Evolutionary conservation across 2,888 invertebrate genomes (phyloP).

Genomic region (Sipha maydis): DNA sequence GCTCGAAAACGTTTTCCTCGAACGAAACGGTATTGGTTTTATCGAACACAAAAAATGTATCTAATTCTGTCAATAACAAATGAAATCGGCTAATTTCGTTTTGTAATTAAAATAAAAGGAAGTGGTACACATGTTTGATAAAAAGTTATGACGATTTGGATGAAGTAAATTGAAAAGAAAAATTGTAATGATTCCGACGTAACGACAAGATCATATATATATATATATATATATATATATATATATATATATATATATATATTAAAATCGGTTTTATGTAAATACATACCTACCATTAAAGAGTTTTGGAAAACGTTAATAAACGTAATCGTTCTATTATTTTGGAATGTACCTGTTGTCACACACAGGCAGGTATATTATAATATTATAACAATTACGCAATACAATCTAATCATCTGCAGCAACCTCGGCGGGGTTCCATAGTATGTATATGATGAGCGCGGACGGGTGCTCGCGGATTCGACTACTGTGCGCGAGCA

Average conservation of each 20-base stretch:
- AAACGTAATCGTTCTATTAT: not conserved
- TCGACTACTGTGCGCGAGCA: not conserved
- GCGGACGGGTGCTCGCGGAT: not conserved
- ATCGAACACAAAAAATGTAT: not conserved
- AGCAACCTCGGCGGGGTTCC: not conserved
- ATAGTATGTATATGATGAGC: not conserved
- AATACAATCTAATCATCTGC: constrained; percentile 11
- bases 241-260: too few relatives aligned
- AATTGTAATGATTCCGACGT: too few relatives aligned
- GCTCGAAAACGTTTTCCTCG: too few relatives aligned
- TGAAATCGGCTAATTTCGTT: not conserved
- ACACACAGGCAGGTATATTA: not conserved
- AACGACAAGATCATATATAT: too few relatives aligned
- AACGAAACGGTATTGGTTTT: too few relatives aligned
- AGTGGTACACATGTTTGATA: not conserved
- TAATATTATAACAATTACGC: not conserved
- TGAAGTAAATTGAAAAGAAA: too few relatives aligned
- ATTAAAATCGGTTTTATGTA: too few relatives aligned
- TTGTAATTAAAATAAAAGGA: not conserved
- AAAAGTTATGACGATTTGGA: too few relatives aligned
- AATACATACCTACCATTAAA: not conserved
- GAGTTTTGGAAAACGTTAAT: not conserved
- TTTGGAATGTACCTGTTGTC: not conserved
- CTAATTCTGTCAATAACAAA: too few relatives aligned
- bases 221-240: too few relatives aligned